These are phyloP conservation scores for Cisticola juncidis DNA, from an alignment of 2,113 vertebrate genomes.

Conservation along the genomic window DNA sequence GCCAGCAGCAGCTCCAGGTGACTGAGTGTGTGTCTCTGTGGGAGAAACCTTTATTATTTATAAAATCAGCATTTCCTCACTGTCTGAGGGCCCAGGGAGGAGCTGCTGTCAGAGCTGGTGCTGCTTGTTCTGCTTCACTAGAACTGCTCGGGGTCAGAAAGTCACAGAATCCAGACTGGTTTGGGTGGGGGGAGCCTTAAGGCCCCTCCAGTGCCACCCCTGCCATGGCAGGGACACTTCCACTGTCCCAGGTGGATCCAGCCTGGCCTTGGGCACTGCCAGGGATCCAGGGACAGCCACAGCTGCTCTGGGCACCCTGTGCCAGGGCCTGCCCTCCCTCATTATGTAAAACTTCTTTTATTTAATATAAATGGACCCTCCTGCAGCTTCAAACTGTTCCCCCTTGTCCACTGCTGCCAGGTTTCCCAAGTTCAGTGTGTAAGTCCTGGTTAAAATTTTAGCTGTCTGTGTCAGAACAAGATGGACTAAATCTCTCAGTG, in stretches of 20 bases:
- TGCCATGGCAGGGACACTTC: not conserved
- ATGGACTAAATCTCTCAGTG: not conserved
- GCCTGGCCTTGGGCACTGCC: not conserved
- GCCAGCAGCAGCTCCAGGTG: not conserved
- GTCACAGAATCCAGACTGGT: not conserved
- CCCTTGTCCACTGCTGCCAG: not conserved
- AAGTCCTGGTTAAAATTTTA: not conserved
- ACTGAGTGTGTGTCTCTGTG: not conserved
- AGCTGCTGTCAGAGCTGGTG: not conserved
- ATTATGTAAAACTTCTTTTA: not conserved
- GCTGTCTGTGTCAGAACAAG: not conserved
- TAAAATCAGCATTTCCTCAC: not conserved
- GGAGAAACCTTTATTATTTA: not conserved
- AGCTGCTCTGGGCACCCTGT: not conserved
- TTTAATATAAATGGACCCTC: not conserved
- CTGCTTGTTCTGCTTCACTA: not conserved
- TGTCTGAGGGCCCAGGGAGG: not conserved
- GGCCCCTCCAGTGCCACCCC: fast-evolving
- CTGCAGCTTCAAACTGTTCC: not conserved
- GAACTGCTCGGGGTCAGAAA: fast-evolving
- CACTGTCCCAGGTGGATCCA: not conserved
- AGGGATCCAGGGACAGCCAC: not conserved
- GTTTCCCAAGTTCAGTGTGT: not conserved
- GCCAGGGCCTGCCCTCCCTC: not conserved
- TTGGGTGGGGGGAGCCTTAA: not conserved